phyloP scores from a whole-genome alignment of 2,113 vertebrate species.

The Pluvialis apricaria region DNA sequence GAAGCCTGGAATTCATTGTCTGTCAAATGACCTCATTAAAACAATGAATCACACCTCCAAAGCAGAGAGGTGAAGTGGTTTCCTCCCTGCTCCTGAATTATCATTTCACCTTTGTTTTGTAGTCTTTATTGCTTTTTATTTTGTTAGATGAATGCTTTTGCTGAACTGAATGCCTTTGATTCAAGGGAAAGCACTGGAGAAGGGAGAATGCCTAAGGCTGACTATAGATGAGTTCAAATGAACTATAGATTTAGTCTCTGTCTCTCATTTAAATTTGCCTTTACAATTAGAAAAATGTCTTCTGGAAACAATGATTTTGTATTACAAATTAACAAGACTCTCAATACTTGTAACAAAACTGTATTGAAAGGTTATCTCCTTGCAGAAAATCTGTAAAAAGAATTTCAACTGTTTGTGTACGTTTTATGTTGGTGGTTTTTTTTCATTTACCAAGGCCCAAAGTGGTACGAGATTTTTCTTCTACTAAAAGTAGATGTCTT shows the following conservation, averaged over 20 bases:
- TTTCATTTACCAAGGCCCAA: not conserved
- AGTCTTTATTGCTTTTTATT: not conserved
- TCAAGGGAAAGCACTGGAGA: not conserved
- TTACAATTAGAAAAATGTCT: constrained; percentile 4
- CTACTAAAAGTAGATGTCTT: not conserved
- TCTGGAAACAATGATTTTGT: not conserved
- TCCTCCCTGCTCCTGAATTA: not conserved
- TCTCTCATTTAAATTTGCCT: not conserved
- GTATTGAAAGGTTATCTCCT: not conserved
- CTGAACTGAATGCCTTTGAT: not conserved
- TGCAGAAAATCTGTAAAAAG: not conserved
- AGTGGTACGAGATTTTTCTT: not conserved
- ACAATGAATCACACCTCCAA: not conserved
- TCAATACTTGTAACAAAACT: not conserved
- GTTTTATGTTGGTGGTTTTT: no score
- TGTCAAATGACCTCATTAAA: constrained; percentile 38
- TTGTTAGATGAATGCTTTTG: not conserved
- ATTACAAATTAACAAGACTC: not conserved
- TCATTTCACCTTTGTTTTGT: constrained; percentile 12
- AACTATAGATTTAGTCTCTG: not conserved
- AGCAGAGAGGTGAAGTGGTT: not conserved
- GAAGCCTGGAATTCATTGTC: constrained; percentile 21
- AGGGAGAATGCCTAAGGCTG: not conserved
- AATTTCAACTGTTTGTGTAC: not conserved
- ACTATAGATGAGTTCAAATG: not conserved